Percentiles rank a stretch among this genome's conserved stretches.
These are phyloP conservation scores for Orchestes rusci DNA, from an alignment of 2,888 invertebrate species.

Conservation along the genomic window DNA sequence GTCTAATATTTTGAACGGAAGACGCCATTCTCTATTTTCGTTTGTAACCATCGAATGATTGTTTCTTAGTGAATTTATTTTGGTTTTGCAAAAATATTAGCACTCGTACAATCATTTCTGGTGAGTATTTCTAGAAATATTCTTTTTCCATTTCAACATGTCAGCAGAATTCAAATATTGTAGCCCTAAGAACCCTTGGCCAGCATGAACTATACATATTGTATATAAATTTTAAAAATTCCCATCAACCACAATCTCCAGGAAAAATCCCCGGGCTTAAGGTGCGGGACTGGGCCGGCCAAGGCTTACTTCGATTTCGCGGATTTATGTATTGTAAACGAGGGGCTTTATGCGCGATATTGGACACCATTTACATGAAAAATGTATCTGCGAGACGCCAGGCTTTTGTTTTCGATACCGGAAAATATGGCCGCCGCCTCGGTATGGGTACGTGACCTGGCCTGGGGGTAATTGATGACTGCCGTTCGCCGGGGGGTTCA, in stretches of 20 bases:
- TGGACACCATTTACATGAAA: constrained; percentile 49
- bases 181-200: not conserved
- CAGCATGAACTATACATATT: constrained; percentile 12
- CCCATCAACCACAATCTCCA: constrained; percentile 25
- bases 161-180: too few species aligned
- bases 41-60: too few species aligned
- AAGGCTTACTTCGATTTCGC: constrained; percentile 40
- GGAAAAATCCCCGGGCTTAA: constrained; percentile 39
- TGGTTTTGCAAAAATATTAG: too few species aligned
- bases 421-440: constrained; percentile 41
- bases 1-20: too few species aligned
- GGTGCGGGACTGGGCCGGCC: constrained; percentile 18
- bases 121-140: too few species aligned
- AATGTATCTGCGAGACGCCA: constrained; percentile 46
- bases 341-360: constrained; percentile 48
- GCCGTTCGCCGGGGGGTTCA: constrained; percentile 33
- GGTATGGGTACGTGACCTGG: constrained; percentile 39
- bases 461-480: constrained; percentile 44
- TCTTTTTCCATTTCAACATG: too few species aligned
- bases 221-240: constrained; percentile 27
- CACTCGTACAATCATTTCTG: too few species aligned
- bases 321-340: constrained; percentile 49
- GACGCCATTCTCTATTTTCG: too few species aligned
- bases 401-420: constrained; percentile 47
- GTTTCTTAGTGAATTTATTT: too few species aligned